Evolutionary conservation across 2,113 vertebrate genomes (phyloP).

Genomic region (Rhinopomastus cyanomelas): DNA sequence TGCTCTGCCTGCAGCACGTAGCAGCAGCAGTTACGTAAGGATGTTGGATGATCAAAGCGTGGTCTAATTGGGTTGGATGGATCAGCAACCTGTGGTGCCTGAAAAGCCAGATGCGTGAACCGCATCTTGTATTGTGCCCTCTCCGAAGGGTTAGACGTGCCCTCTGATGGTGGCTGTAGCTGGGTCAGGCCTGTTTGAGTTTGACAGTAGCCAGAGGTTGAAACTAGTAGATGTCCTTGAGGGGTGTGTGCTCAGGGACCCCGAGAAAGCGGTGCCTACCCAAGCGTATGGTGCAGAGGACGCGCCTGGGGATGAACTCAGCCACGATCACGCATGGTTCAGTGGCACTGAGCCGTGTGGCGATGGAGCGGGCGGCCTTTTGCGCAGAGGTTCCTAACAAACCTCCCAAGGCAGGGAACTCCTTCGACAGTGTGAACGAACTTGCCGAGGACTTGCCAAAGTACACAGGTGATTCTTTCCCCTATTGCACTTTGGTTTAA

Average conservation of each 20-base stretch:
- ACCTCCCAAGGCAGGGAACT: background rate
- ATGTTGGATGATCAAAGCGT: background rate
- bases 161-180: background rate
- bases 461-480: background rate
- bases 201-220: background rate
- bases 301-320: rapidly evolving
- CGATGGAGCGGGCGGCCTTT: background rate
- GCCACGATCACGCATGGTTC: background rate
- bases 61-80: background rate
- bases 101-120: background rate
- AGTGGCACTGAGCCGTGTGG: rapidly evolving
- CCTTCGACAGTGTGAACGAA: background rate
- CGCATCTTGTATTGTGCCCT: background rate
- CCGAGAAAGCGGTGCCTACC: rapidly evolving
- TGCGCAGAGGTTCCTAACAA: background rate
- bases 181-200: background rate
- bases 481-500: background rate
- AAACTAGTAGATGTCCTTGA: rapidly evolving
- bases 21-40: background rate
- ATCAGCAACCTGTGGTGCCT: background rate
- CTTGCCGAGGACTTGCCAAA: background rate
- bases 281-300: background rate
- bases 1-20: background rate
- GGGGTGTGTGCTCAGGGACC: background rate
- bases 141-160: background rate